Conservation (phyloP, 2,888 invertebrate genomes). For the Polietes domitor region DNA sequence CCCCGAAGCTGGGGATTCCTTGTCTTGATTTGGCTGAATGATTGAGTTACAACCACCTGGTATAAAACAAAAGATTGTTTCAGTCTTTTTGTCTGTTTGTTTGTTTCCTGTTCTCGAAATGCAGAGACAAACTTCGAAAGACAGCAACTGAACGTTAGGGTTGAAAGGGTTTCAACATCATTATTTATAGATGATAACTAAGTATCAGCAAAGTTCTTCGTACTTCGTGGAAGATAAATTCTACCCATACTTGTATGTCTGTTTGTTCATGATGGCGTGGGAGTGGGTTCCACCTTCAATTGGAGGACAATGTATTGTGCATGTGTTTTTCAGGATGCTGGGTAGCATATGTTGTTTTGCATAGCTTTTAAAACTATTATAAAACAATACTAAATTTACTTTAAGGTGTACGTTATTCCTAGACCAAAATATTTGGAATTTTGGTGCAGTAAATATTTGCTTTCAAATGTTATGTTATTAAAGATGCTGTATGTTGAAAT, state of each 20-base stretch:
- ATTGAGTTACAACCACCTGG: background rate
- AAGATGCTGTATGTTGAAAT: too few relatives aligned
- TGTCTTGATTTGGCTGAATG: conserved; percentile 50
- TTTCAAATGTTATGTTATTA: too few relatives aligned
- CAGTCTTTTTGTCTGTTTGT: conserved; percentile 10
- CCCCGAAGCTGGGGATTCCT: conserved; percentile 58
- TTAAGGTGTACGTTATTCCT: too few relatives aligned
- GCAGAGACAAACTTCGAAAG: background rate
- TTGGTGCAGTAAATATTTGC: too few relatives aligned
- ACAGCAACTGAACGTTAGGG: background rate
- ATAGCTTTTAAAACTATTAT: too few relatives aligned
- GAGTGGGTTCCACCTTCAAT: too few relatives aligned
- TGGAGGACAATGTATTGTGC: background rate
- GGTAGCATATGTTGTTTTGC: conserved; percentile 57
- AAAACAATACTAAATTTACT: too few relatives aligned
- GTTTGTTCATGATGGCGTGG: too few relatives aligned
- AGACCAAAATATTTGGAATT: too few relatives aligned
- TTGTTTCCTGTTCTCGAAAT: conserved; percentile 14
- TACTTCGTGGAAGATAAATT: background rate
- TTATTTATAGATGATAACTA: conserved; percentile 54
- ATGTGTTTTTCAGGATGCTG: conserved; percentile 28
- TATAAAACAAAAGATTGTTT: conserved; percentile 44
- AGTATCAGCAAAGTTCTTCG: background rate
- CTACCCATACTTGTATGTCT: too few relatives aligned
- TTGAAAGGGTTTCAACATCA: conserved; percentile 58